A percentile compares a stretch with the other conserved stretches of the same genome.
These are phyloP conservation scores for Idaea aversata DNA, from an alignment of 2,888 invertebrate genomes.

Conservation along the genomic window DNA sequence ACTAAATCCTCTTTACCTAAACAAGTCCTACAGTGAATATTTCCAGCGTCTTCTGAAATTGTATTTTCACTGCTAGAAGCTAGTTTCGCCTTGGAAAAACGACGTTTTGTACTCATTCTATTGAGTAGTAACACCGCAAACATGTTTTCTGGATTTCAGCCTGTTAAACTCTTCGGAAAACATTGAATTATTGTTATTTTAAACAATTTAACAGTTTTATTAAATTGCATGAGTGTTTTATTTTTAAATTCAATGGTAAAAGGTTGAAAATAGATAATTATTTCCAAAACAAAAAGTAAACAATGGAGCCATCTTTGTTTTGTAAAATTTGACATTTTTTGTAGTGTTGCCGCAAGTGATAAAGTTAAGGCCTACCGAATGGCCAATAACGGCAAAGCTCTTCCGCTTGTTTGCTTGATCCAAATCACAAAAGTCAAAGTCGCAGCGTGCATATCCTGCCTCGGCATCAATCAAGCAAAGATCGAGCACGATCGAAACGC, in stretches of 20 bases:
- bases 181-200: background rate
- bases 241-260: background rate
- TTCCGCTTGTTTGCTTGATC: too few species aligned
- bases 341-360: background rate
- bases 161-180: background rate
- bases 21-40: slow-evolving; percentile 48
- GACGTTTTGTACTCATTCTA: slow-evolving; percentile 33
- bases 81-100: slow-evolving; percentile 19
- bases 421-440: too few species aligned
- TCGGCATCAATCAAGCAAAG: too few species aligned
- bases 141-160: slow-evolving; percentile 30
- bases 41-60: slow-evolving; percentile 14
- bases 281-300: background rate
- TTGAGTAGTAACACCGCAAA: slow-evolving; percentile 46
- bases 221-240: background rate
- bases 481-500: background rate
- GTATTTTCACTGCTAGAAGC: slow-evolving; percentile 17
- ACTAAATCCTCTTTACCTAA: slow-evolving; percentile 40
- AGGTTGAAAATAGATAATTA: background rate
- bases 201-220: background rate
- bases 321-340: background rate
- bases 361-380: background rate
- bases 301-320: background rate
- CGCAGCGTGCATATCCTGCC: too few species aligned
- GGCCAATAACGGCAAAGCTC: background rate